Percentiles rank a stretch among this genome's conserved stretches.
These are phyloP conservation scores for Ailuropoda melanoleuca DNA, from an alignment of 2,113 vertebrate genomes.

Conservation along the genomic window DNA sequence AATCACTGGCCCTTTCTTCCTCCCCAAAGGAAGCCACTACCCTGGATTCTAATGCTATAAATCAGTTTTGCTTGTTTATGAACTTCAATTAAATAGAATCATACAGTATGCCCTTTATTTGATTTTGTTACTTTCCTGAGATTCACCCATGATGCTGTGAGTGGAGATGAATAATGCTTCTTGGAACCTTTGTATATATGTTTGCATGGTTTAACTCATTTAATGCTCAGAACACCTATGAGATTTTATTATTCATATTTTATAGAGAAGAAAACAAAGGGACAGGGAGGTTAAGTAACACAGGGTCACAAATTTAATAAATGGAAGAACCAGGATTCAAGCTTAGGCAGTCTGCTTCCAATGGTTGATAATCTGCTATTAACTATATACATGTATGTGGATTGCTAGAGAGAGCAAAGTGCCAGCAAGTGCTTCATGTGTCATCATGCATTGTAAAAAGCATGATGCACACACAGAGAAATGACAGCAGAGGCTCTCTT, in stretches of 20 bases:
- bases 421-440: too few relatives aligned
- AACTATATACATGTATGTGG: not conserved
- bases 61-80: not conserved
- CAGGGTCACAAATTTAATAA: not conserved
- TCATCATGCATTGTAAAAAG: not conserved
- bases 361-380: not conserved
- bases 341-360: not conserved
- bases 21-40: not conserved
- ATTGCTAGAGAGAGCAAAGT: not conserved
- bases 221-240: not conserved
- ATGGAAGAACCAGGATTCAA: not conserved
- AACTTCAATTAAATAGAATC: not conserved
- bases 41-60: not conserved
- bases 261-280: not conserved
- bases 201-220: not conserved
- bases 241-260: conserved; percentile 29
- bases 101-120: not conserved
- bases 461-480: not conserved
- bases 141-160: not conserved
- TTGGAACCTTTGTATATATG: not conserved
- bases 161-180: not conserved
- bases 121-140: not conserved
- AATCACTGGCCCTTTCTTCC: not conserved
- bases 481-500: not conserved
- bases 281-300: not conserved